These are phyloP conservation scores for Cyrtonyx montezumae DNA, from an alignment of 2,113 vertebrate genomes.

Conservation along the genomic window DNA sequence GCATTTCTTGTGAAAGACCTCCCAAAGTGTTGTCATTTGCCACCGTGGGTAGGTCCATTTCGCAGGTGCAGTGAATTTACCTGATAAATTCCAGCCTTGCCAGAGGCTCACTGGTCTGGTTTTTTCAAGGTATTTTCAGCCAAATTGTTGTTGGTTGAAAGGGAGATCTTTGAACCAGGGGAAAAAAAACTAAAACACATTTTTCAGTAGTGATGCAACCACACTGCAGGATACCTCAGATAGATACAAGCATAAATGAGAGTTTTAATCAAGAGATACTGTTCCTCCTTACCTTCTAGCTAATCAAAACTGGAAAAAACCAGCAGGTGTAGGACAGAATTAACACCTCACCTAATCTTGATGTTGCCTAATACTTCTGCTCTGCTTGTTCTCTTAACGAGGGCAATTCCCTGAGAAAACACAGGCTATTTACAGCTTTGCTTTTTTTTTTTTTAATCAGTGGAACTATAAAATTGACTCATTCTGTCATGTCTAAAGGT, in stretches of 20 bases:
- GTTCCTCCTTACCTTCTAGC: not conserved
- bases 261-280: not conserved
- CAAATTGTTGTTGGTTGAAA: not conserved
- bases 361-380: not conserved
- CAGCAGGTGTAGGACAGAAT: not conserved
- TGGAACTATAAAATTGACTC: not conserved
- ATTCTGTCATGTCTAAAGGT: not conserved
- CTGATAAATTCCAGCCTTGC: not conserved
- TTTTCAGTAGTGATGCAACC: not conserved
- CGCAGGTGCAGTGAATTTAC: not conserved
- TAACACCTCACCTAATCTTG: not conserved
- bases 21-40: not conserved
- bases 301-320: not conserved
- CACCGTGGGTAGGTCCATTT: not conserved
- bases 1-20: not conserved
- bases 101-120: not conserved
- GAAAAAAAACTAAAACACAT: not conserved
- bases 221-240: not conserved
- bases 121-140: not conserved
- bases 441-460: not conserved
- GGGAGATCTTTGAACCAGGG: not conserved
- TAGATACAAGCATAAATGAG: not conserved
- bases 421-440: not conserved
- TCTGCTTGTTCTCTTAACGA: not conserved
- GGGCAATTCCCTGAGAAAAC: not conserved